Conservation (phyloP, 1,140 invertebrate genomes). For the Bombus sibiricus region DNA sequence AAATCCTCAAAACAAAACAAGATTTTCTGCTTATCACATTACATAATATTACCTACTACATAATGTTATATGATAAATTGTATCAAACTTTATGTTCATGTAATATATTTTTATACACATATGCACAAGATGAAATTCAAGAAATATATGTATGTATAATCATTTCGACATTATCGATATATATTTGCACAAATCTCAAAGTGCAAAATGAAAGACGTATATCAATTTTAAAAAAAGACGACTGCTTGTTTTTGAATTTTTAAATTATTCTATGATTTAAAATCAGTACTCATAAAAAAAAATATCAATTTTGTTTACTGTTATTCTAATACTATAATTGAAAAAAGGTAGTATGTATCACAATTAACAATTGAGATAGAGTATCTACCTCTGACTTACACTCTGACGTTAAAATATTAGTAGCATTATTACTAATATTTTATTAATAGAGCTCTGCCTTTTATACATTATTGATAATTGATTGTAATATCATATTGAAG, state of each 20-base stretch:
- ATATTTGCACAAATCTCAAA: background rate
- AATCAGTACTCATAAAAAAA: background rate
- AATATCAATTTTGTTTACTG: constrained; percentile 5
- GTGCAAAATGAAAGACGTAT: background rate
- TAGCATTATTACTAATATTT: constrained; percentile 25
- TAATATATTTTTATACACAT: constrained; percentile 5
- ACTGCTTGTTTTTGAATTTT: background rate
- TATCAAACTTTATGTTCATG: background rate
- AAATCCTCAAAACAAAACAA: background rate
- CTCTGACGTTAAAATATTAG: constrained; percentile 17
- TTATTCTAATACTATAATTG: background rate
- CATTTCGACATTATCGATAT: background rate
- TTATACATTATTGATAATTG: constrained; percentile 22
- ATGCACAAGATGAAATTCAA: background rate
- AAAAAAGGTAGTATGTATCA: constrained; percentile 11
- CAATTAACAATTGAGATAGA: constrained; percentile 13
- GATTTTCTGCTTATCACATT: background rate
- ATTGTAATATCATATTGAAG: constrained; percentile 78
- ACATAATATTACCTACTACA: background rate
- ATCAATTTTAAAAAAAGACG: background rate
- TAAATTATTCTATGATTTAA: background rate
- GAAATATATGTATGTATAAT: background rate
- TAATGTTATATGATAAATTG: constrained; percentile 6
- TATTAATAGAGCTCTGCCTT: constrained; percentile 40
- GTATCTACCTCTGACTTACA: constrained; percentile 47